Evolutionary conservation across 2,113 vertebrate genomes (phyloP).

Genomic region (Xyliphius kryptos): DNA sequence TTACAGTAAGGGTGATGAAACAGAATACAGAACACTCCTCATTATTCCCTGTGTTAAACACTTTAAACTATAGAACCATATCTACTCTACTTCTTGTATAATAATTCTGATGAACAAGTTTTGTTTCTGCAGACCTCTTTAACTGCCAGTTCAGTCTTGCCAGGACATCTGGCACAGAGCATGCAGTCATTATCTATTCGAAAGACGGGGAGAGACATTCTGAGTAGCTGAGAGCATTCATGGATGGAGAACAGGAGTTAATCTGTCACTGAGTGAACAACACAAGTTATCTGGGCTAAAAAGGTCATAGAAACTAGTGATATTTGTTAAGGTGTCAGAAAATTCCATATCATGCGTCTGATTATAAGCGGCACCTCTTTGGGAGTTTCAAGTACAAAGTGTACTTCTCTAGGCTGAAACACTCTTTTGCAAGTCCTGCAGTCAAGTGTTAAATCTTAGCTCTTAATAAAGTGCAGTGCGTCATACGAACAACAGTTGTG

Average conservation of each 20-base stretch:
- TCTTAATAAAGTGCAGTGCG: no score
- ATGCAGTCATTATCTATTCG: constrained; percentile 10
- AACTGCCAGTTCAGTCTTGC: constrained; percentile 19
- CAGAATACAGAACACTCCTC: no score
- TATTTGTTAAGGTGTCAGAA: not conserved
- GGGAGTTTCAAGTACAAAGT: not conserved
- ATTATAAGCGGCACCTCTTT: not conserved
- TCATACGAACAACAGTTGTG: no score
- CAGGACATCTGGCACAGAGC: constrained; percentile 26
- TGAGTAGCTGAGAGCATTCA: constrained; percentile 2
- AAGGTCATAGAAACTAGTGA: constrained; percentile 9
- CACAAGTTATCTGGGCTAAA: not conserved
- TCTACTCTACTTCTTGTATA: constrained; percentile 14
- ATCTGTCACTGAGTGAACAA: constrained; percentile 2
- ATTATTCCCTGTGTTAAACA: no score
- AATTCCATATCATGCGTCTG: constrained; percentile 10
- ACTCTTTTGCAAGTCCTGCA: not conserved
- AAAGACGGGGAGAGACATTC: constrained; percentile 6
- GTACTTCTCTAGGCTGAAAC: not conserved
- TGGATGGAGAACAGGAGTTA: constrained; percentile 14
- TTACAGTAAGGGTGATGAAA: no score
- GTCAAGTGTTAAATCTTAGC: no score
- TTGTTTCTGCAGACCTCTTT: constrained; percentile 6
- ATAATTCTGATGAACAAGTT: constrained; percentile 22
- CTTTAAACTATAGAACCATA: constrained; percentile 16